A percentile compares a stretch with the other conserved stretches of the same genome.
These are phyloP conservation scores for Macropus fuliginosus DNA, from an alignment of 2,797 vertebrate species.

Conservation along the genomic window DNA sequence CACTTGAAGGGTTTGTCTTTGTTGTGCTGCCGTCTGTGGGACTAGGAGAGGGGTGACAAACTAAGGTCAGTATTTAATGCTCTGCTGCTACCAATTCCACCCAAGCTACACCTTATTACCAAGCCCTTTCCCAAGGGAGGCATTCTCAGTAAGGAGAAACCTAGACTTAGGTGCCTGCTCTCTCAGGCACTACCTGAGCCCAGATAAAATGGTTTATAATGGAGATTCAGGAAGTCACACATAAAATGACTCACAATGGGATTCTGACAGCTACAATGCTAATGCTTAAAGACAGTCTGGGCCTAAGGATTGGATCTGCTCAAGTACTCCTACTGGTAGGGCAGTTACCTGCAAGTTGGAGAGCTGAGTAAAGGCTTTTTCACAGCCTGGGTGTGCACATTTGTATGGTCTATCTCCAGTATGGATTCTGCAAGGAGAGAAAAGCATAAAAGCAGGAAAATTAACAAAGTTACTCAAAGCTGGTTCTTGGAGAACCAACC, in stretches of 20 bases:
- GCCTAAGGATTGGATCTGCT: neutral
- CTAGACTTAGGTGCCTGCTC: neutral
- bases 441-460: constrained; percentile 72
- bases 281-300: neutral
- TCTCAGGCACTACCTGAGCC: neutral
- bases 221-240: neutral
- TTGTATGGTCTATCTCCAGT: constrained; percentile 98
- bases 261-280: neutral
- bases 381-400: constrained; percentile 96
- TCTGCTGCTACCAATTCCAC: neutral
- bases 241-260: neutral
- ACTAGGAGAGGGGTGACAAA: constrained; percentile 84
- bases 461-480: constrained; percentile 60
- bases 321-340: neutral
- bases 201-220: neutral
- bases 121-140: neutral
- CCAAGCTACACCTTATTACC: neutral
- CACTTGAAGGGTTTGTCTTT: constrained; percentile 99
- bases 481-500: constrained; percentile 3
- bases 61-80: neutral
- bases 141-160: neutral
- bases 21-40: constrained; percentile 99
- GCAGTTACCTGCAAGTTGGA: constrained; percentile 96
- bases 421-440: constrained; percentile 93
- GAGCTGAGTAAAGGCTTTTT: constrained; percentile 99